Evolutionary conservation across 64 coral and sea anemone genomes (phyloP), one percentile per base, ranked within the genome.

Genomic region (Porites australiensis): DNA sequence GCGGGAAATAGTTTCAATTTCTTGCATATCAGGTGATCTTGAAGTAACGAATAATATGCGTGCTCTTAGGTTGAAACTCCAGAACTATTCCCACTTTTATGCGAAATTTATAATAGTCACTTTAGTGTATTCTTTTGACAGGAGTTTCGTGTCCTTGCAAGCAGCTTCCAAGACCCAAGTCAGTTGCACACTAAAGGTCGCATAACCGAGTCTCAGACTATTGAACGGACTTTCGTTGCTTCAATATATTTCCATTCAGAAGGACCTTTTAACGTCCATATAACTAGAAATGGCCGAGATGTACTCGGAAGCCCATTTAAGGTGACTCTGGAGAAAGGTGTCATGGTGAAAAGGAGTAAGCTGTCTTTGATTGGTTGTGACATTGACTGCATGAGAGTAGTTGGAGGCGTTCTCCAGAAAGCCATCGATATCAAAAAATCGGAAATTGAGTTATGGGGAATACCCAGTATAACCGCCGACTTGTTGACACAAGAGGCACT

Each of bases 281-380:
- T 93, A 44, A 89, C 86, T 9, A 16, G 44, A 85, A 82, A 94
- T 89, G 92, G 92, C 6, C 67, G 75, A 18, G 50, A 70, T 2
- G 37, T 88, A 5, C 61, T 57, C n/a, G 74, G 79, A 47, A 93
- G 86, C 57, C 92, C 91, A 13, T 96, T 89, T 5, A 74, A 45
- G 48, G 80, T 96, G 10, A 44, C 72, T 4, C 70, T 82, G 8
- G 91, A 96, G 75, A 93, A 54, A 44, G 91, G 91, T 27, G 74
- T 65, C 11, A 54, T 75, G 4, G 45, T 84, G 16, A 64, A 87
- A 16, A 93, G 79, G 15, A 58, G 62, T 79, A 96, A 96, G 78
- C 23, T 96, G 57, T 89, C 79, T 37, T 62, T 96, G 52, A 61
- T 96, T 3, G 91, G 95, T 19, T 82, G 53, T 19, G 47, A 86